Percentiles rank a stretch among this genome's conserved stretches.
phyloP scores from a whole-genome alignment of 1,140 invertebrate species.

The Ceratina australensis region DNA sequence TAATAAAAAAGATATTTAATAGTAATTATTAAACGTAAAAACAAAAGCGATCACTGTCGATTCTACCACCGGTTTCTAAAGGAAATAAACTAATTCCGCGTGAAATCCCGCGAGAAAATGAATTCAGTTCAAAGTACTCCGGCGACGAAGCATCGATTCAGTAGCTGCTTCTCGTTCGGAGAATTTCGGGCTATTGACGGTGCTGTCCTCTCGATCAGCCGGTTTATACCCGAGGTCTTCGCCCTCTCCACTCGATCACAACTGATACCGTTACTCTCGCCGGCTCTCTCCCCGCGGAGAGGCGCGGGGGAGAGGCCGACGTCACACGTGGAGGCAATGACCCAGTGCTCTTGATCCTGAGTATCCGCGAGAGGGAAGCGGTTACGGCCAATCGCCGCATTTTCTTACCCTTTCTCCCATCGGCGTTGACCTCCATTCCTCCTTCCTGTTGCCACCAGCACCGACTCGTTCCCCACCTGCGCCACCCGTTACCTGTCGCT shows the following conservation, averaged over 20 bases:
- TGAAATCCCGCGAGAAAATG: no score
- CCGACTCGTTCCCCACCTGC: conserved; percentile 38
- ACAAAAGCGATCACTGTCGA: no score
- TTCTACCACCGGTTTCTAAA: no score
- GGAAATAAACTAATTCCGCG: no score
- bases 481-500: conserved; percentile 25
- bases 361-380: conserved; percentile 19
- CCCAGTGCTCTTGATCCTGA: conserved; percentile 70
- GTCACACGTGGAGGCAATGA: conserved; percentile 63
- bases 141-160: background rate
- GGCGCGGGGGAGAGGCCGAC: conserved; percentile 23
- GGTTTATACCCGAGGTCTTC: conserved; percentile 55
- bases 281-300: conserved; percentile 20
- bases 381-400: conserved; percentile 13
- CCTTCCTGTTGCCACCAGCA: conserved; percentile 56
- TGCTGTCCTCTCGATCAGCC: conserved; percentile 51
- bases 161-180: background rate
- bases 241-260: conserved; percentile 59
- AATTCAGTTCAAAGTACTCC: no score
- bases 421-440: conserved; percentile 65
- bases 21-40: no score
- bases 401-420: conserved; percentile 51
- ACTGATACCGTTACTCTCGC: conserved; percentile 68
- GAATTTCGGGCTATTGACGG: conserved; percentile 34
- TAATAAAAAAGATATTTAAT: no score